Evolutionary conservation across 2,797 vertebrate genomes (phyloP), one percentile per base, ranked within the genome.

Genomic region (Limnodromus scolopaceus): DNA sequence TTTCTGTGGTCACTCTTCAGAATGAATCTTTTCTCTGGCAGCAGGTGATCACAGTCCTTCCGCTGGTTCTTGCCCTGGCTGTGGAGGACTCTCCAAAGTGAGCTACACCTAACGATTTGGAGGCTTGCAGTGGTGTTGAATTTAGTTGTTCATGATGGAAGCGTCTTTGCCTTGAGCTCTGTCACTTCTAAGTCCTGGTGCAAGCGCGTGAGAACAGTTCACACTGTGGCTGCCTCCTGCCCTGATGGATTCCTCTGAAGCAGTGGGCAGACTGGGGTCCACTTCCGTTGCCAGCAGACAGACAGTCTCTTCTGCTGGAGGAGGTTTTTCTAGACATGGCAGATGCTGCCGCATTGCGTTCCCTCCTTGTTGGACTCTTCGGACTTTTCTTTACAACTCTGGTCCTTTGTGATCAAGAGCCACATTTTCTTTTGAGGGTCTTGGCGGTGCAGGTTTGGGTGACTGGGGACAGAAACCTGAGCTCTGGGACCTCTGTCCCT

Each of bases 61-160:
- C 3, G 3, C 43, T 92, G 8, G 34, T 82, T 24, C 27, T 66
- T 71, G 24, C 39, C 4, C n/a, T 81, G 49, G 23, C 46, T 86
- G 24, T 11, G 7, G 60, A 22, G 32, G n/a, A 38, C 28, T 81
- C 28, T 81, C 14, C 11, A 11, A 10, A 41, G 22, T 77, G 36
- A 85, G 60, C 48, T 63, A 1, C 1, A 2, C 15, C 5, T 34
- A 2, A 30, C 0, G 4, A 14, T 41, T 55, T 2, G 5, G 32
- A 79, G 75, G 28, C 45, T 91, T 76, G 49, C 32, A 34, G 25
- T 72, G 45, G 7, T 82, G 39, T 61, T 83, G 9, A 8, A 4
- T 53, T 81, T 53, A 49, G 25, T 55, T 78, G 55, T 63, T 75
- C 61, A 20, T 68, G 46, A 11, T 61, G 46, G 84, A 85, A 83